Conservation (phyloP, 1,140 invertebrate species). For the Magallana gigas region DNA sequence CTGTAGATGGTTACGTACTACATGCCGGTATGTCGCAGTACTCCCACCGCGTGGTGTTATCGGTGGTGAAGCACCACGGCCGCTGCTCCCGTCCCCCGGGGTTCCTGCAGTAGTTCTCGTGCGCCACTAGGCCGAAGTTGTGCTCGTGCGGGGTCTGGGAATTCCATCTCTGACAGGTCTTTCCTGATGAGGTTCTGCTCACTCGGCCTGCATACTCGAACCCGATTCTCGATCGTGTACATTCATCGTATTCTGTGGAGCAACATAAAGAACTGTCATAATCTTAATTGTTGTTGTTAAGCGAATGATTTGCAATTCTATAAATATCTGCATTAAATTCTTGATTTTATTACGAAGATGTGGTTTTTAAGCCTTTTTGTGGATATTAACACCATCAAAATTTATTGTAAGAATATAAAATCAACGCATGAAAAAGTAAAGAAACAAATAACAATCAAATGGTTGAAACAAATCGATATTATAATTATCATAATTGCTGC, state of each 20-base stretch:
- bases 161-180: constrained; percentile 36
- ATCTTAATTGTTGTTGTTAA: too few species aligned
- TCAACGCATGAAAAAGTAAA: too few species aligned
- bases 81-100: background rate
- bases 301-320: too few species aligned
- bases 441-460: too few species aligned
- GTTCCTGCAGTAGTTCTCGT: constrained; percentile 40
- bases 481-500: too few species aligned
- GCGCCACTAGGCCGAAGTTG: background rate
- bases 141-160: constrained; percentile 13
- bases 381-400: too few species aligned
- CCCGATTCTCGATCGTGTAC: background rate
- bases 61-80: constrained; percentile 96
- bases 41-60: constrained; percentile 91
- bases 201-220: constrained; percentile 23
- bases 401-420: too few species aligned
- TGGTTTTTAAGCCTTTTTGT: too few species aligned
- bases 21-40: constrained; percentile 84
- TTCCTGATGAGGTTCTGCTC: constrained; percentile 4
- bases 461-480: too few species aligned
- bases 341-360: too few species aligned
- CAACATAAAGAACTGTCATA: too few species aligned
- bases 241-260: constrained; percentile 27
- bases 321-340: too few species aligned
- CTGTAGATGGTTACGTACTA: background rate